These are phyloP conservation scores for Oophaga pumilio DNA, from an alignment of 2,113 vertebrate genomes.

Conservation along the genomic window DNA sequence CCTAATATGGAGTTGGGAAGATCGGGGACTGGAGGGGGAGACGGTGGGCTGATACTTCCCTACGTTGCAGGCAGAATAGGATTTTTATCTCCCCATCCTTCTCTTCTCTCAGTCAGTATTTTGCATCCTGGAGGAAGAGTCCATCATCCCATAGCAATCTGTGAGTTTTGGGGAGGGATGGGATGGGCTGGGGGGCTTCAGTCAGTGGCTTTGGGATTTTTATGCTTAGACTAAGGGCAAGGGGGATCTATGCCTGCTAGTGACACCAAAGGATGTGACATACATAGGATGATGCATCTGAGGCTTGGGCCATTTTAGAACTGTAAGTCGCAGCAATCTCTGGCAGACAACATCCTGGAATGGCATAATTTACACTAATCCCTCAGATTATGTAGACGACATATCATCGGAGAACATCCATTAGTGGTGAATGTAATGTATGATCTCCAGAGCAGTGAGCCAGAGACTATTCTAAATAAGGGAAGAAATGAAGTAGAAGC, in stretches of 20 bases:
- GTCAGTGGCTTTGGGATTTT: background rate
- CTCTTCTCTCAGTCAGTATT: conserved; percentile 43
- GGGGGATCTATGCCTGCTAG: background rate
- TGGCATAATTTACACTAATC: background rate
- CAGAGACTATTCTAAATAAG: background rate
- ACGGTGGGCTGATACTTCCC: background rate
- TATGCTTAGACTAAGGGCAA: background rate
- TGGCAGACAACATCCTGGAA: background rate
- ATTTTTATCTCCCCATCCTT: conserved; percentile 51
- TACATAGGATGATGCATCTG: background rate
- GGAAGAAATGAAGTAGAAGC: background rate
- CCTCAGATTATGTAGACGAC: background rate
- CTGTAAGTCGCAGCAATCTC: background rate
- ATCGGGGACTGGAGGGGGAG: conserved; percentile 31
- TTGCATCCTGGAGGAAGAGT: conserved; percentile 21
- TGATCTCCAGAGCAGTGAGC: too few relatives aligned
- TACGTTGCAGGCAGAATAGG: conserved; percentile 28
- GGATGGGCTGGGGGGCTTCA: background rate
- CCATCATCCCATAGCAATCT: conserved; percentile 16
- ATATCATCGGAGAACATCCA: background rate
- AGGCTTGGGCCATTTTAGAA: background rate
- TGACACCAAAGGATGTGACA: background rate
- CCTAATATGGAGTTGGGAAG: conserved; percentile 57
- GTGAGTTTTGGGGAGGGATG: conserved; percentile 38
- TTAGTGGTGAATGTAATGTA: background rate